These are phyloP conservation scores for Gallinago media DNA, from an alignment of 2,113 vertebrate genomes.

Conservation along the genomic window DNA sequence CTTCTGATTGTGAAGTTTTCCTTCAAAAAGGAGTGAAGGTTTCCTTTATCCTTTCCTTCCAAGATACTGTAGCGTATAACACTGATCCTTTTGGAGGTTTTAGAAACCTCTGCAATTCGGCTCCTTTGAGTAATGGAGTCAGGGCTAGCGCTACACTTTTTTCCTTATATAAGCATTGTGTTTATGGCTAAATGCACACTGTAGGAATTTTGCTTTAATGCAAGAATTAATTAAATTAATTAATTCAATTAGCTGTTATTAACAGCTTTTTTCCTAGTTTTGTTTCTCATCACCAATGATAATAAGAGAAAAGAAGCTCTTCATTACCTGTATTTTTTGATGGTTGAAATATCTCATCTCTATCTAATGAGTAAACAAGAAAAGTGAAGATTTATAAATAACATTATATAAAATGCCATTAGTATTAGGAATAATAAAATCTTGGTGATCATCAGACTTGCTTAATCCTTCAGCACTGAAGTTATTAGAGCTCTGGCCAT, in stretches of 20 bases:
- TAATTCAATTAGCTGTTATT: neutral
- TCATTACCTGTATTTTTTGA: neutral
- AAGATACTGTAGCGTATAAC: neutral
- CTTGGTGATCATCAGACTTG: neutral
- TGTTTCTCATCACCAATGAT: neutral
- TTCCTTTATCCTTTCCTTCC: accelerated
- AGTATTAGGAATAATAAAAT: neutral
- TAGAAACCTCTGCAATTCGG: neutral
- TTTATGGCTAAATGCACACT: neutral
- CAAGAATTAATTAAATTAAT: neutral
- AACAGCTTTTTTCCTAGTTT: neutral
- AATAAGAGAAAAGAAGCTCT: neutral
- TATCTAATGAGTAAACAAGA: neutral
- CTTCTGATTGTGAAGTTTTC: neutral
- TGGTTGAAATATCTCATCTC: neutral
- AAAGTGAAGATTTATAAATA: neutral
- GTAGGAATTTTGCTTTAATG: neutral
- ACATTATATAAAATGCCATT: neutral
- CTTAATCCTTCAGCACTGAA: neutral
- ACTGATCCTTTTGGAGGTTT: neutral
- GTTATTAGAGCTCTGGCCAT: neutral
- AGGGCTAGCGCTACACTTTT: neutral
- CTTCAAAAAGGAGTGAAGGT: neutral
- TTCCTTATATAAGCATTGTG: neutral
- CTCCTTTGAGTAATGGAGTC: neutral